phyloP scores from a whole-genome alignment of 2,797 vertebrate genomes.

The Cuculus canorus region DNA sequence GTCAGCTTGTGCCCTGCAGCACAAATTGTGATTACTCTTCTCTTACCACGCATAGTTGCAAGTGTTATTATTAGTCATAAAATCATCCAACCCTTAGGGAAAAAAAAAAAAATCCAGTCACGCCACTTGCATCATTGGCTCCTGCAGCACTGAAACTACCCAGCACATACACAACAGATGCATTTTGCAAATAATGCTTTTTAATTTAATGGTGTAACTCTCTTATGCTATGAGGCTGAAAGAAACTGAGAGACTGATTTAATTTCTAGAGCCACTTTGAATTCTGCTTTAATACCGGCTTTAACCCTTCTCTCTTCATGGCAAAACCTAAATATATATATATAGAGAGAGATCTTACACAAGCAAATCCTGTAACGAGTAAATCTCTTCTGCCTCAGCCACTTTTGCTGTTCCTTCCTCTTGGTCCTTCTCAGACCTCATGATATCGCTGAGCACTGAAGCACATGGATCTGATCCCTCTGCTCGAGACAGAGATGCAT shows the following conservation, averaged over 20 bases:
- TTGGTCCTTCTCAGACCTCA: neutral
- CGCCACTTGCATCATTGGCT: neutral
- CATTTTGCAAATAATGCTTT: neutral
- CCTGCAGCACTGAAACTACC: neutral
- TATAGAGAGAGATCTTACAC: neutral
- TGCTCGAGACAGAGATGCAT: neutral
- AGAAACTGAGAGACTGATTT: neutral
- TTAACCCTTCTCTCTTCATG: neutral
- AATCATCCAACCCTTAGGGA: conserved; percentile 16
- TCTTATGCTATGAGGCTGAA: neutral
- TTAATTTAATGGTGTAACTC: neutral
- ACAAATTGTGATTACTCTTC: neutral
- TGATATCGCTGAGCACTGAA: neutral
- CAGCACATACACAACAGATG: neutral
- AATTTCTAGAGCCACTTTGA: neutral
- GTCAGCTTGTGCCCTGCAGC: conserved; percentile 33
- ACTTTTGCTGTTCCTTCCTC: neutral
- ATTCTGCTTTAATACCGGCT: neutral
- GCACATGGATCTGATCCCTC: neutral
- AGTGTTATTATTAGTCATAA: conserved; percentile 44
- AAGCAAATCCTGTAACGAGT: neutral
- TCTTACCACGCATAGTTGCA: neutral
- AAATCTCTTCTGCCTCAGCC: neutral
- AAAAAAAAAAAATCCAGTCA: neutral
- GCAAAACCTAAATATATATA: neutral